A percentile compares a stretch with the other conserved stretches of the same genome.
These are phyloP conservation scores for Zosterops japonicus DNA, from an alignment of 2,113 vertebrate species.

Conservation along the genomic window DNA sequence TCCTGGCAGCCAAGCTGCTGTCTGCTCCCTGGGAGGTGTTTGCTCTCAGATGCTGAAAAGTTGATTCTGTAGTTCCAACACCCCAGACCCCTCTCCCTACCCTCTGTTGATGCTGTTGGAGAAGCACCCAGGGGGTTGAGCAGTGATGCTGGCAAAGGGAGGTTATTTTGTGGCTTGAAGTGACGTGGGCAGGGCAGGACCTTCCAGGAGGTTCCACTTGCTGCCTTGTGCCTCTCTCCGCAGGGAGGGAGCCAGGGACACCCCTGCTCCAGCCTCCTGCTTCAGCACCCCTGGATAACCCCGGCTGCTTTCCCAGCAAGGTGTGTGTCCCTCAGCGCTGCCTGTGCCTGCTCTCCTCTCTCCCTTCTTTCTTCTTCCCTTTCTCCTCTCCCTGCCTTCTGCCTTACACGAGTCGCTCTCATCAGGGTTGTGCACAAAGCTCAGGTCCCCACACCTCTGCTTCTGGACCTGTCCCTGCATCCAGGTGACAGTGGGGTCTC, in stretches of 20 bases:
- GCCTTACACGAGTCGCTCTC: background rate
- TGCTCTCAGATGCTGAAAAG: background rate
- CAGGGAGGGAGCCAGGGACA: background rate
- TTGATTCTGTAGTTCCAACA: background rate
- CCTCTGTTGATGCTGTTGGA: background rate
- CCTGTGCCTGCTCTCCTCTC: background rate
- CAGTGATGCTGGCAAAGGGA: background rate
- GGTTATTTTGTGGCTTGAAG: background rate
- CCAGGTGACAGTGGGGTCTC: background rate
- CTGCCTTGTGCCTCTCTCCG: background rate
- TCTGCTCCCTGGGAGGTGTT: background rate
- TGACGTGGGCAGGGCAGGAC: background rate
- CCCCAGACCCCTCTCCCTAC: background rate
- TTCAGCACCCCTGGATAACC: background rate
- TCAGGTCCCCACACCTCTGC: background rate
- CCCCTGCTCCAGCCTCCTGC: background rate
- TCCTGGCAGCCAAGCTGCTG: background rate
- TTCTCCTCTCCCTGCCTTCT: background rate
- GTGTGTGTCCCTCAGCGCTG: background rate
- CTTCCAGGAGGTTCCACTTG: fast-evolving
- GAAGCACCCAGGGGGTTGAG: background rate
- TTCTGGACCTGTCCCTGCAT: background rate
- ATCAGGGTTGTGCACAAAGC: slow-evolving; percentile 4
- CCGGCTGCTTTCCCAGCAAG: background rate
- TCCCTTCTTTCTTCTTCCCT: background rate